These are phyloP conservation scores for Epinotia ramella DNA, from an alignment of 2,888 invertebrate species.

Conservation along the genomic window DNA sequence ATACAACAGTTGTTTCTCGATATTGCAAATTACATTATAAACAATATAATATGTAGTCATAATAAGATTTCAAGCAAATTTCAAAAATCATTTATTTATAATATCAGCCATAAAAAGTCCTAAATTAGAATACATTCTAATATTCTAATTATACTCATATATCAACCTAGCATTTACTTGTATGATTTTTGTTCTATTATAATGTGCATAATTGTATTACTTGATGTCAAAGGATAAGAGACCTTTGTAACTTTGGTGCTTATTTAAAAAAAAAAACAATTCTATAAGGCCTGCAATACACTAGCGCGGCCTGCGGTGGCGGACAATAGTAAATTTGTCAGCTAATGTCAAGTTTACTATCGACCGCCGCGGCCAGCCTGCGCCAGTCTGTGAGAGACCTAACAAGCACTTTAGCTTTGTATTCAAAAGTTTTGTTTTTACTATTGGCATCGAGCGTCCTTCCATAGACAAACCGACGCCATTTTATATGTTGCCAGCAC, in stretches of 20 bases:
- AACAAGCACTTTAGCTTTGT: background rate
- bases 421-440: background rate
- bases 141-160: constrained; percentile 36
- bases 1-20: background rate
- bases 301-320: no score
- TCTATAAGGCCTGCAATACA: background rate
- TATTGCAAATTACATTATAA: background rate
- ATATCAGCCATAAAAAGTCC: constrained; percentile 37
- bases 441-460: background rate
- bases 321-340: no score
- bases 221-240: constrained; percentile 7
- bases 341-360: no score
- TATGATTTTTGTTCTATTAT: constrained; percentile 27
- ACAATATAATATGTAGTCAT: constrained; percentile 4
- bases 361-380: no score
- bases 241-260: constrained; percentile 48
- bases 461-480: constrained; percentile 5
- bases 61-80: background rate
- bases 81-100: background rate
- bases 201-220: constrained; percentile 6
- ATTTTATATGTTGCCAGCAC: constrained; percentile 19
- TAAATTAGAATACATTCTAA: constrained; percentile 36
- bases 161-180: constrained; percentile 41
- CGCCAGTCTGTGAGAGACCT: no score
- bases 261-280: constrained; percentile 44